phyloP scores from a whole-genome alignment of 2,888 invertebrate species.

The Pollenia griseotomentosa region DNA sequence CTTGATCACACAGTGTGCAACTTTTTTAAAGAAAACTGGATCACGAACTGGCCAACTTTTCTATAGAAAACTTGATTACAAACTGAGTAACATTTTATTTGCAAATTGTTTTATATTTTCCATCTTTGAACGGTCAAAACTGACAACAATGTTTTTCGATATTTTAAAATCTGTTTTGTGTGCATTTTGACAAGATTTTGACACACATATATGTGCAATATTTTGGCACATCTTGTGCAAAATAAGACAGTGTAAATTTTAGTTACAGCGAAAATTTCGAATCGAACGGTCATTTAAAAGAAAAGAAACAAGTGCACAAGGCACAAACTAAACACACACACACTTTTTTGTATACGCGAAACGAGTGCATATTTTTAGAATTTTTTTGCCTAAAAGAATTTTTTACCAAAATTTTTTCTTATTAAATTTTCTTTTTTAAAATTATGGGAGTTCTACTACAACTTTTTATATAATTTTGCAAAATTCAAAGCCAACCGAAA shows the following conservation, averaged over 20 bases:
- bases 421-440: constrained; percentile 25
- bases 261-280: constrained; percentile 71
- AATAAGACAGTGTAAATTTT: constrained; percentile 52
- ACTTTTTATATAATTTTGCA: constrained; percentile 43
- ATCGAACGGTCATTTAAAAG: constrained; percentile 59
- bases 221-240: constrained; percentile 64
- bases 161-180: constrained; percentile 8
- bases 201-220: constrained; percentile 42
- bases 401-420: constrained; percentile 13
- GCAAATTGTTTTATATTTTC: background rate
- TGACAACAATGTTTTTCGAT: constrained; percentile 27
- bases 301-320: constrained; percentile 20
- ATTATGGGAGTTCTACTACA: constrained; percentile 36
- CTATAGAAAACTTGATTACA: background rate
- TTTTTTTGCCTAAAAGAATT: constrained; percentile 68
- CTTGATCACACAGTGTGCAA: too few relatives aligned
- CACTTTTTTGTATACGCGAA: constrained; percentile 56
- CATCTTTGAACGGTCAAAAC: constrained; percentile 6
- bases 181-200: constrained; percentile 54
- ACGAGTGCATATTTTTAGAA: constrained; percentile 71
- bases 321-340: constrained; percentile 32
- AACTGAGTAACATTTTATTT: background rate
- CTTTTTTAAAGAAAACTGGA: background rate
- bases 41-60: background rate
- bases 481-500: constrained; percentile 1